phyloP scores from a whole-genome alignment of 2,888 invertebrate species.

The Oligia latruncula region DNA sequence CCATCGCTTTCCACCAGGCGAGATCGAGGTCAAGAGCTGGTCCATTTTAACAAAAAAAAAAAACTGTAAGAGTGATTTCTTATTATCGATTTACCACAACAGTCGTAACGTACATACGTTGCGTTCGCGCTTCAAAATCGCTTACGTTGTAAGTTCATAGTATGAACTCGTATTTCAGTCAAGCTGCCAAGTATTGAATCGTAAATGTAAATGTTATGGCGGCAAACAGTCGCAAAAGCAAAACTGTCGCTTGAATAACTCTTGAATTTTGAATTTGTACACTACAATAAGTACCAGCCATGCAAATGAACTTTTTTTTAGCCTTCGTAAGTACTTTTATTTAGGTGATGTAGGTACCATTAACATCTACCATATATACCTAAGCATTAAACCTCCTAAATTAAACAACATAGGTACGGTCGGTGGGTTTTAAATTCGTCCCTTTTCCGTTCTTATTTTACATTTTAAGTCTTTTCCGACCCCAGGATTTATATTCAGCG shows the following conservation, averaged over 20 bases:
- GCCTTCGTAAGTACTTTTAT: background rate
- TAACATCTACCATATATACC: slow-evolving; percentile 2
- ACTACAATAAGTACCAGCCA: background rate
- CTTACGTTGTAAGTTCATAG: background rate
- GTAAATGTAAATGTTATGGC: slow-evolving; percentile 12
- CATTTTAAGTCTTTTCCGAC: slow-evolving; percentile 85
- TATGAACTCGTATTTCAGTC: slow-evolving; percentile 6
- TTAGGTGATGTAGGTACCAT: background rate
- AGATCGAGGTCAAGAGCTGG: background rate
- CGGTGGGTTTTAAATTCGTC: slow-evolving; percentile 69
- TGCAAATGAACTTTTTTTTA: background rate
- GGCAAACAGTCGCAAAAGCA: background rate
- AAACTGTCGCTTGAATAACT: slow-evolving; percentile 6
- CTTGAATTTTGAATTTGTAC: slow-evolving; percentile 1
- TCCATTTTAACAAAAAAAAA: no score
- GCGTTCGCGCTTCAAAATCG: background rate
- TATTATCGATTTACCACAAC: background rate
- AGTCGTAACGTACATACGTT: background rate
- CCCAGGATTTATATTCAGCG: slow-evolving; percentile 88
- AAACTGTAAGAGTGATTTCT: background rate
- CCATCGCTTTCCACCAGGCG: no score
- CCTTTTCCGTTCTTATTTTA: slow-evolving; percentile 80
- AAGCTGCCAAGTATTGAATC: slow-evolving; percentile 13
- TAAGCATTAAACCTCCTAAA: slow-evolving; percentile 38
- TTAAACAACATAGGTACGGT: slow-evolving; percentile 51